Base-by-base conservation (phyloP, 2,888 invertebrate species). In the Lochmaea capreae region DNA sequence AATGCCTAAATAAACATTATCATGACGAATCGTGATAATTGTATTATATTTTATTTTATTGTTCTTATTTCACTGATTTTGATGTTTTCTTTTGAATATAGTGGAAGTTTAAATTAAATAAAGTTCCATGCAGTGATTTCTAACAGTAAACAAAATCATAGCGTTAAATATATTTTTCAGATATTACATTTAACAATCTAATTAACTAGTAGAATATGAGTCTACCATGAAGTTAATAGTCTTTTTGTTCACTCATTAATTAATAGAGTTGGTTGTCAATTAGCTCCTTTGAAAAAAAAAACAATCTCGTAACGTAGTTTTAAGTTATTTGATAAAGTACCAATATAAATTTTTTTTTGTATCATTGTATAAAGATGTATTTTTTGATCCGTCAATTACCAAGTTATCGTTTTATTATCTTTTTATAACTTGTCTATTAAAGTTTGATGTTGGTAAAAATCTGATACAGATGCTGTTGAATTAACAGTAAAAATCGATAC, bases 81-180 rank as follows among this genome's bases (percentile, higher is more conserved):
- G 26, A 33, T 33, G 33, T 33, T 33, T 8, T 6, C 33, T 33
- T 33, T 33, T 33, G 8, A 6, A 33, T 33, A 33, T 33, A 33
- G 33, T 33, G 33, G 33, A 54, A 65, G 49, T 33, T 65, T 5
- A 52, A 65, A 26, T 65, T 2, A 18, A 57, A 57, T 39, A 22
- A 39, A 67, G 67, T 67, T 67, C 67, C 67, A 67, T 43, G 59
- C 22, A 18, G 18, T 67, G 67, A 46, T 58, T 67, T 46, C 26
- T 67, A 67, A 67, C 59, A 46, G 43, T 67, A 26, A 26, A 22
- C n/a, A 22, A 42, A 43, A 67, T 46, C 57, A 67, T 59, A 67
- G 58, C 58, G 67, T 67, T 43, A 67, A 59, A 43, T 18, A 9
- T 54, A 18, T 18, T 54, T 54, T 54, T 3, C 18, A 52, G 14